These are phyloP conservation scores for Antheraea pernyi DNA, from an alignment of 1,140 invertebrate genomes.

Conservation along the genomic window DNA sequence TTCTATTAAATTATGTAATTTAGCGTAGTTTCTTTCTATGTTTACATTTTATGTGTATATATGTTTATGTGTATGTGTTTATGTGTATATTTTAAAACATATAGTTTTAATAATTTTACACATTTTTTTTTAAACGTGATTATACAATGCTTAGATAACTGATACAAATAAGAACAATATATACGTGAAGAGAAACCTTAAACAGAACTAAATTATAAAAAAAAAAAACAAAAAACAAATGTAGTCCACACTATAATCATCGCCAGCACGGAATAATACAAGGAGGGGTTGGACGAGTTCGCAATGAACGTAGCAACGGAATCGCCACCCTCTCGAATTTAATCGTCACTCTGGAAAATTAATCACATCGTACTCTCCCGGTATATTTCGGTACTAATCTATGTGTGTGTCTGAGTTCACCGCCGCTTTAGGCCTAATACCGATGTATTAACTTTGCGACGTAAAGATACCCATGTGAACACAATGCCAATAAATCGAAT, in stretches of 20 bases:
- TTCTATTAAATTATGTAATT: too few relatives aligned
- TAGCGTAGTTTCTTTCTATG: too few relatives aligned
- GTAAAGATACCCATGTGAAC: slow-evolving; percentile 11
- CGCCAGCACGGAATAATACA: slow-evolving; percentile 16
- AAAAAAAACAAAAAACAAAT: slow-evolving; percentile 21
- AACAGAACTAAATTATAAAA: too few relatives aligned
- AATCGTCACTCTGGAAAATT: slow-evolving; percentile 55
- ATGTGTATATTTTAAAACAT: too few relatives aligned
- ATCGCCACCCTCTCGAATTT: slow-evolving; percentile 53
- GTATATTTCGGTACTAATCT: slow-evolving; percentile 22
- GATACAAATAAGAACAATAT: too few relatives aligned
- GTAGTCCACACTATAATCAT: slow-evolving; percentile 50
- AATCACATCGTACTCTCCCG: slow-evolving; percentile 31
- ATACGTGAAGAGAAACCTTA: too few relatives aligned
- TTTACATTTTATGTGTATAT: too few relatives aligned
- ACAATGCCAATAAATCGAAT: too few relatives aligned
- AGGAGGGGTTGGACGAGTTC: not conserved
- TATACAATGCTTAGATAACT: too few relatives aligned
- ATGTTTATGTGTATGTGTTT: too few relatives aligned
- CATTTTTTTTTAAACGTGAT: too few relatives aligned
- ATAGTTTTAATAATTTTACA: too few relatives aligned
- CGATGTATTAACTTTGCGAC: slow-evolving; percentile 19
- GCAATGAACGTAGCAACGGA: slow-evolving; percentile 32
- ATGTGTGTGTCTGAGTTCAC: slow-evolving; percentile 43
- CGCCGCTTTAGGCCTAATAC: slow-evolving; percentile 33